These are phyloP conservation scores for Pristionchus entomophagus DNA, from an alignment of 2,888 invertebrate species.

Conservation along the genomic window DNA sequence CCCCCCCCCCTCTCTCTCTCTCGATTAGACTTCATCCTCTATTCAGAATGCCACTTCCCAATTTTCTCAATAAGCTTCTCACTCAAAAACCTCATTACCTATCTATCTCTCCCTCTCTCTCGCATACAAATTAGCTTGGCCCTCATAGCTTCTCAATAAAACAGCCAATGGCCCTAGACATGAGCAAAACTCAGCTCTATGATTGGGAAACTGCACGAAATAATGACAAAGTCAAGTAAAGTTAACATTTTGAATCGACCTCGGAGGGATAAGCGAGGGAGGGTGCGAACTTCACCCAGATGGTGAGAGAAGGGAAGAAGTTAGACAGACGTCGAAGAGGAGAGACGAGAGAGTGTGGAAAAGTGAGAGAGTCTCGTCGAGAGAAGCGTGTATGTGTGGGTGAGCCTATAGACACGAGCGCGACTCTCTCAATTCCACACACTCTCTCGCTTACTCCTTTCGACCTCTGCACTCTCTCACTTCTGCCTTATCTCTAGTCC, in stretches of 20 bases:
- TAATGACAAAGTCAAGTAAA: background rate
- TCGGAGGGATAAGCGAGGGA: background rate
- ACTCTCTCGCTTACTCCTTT: conserved; percentile 19
- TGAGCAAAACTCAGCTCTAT: background rate
- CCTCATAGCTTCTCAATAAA: background rate
- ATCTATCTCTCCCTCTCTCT: too few species aligned
- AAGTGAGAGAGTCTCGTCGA: background rate
- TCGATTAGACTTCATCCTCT: background rate
- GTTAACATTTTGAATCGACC: background rate
- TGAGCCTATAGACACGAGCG: conserved; percentile 11
- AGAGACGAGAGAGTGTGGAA: background rate
- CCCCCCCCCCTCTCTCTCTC: too few species aligned
- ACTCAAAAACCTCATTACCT: background rate
- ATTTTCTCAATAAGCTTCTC: background rate
- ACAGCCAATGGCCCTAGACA: background rate
- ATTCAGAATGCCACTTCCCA: background rate
- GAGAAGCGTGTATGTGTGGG: background rate
- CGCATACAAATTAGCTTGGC: background rate
- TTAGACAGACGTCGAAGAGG: background rate
- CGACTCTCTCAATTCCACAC: background rate
- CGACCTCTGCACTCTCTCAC: background rate
- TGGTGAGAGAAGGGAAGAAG: background rate
- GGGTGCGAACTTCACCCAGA: conserved; percentile 10
- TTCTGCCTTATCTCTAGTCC: background rate
- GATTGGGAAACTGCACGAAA: background rate